Base-by-base conservation (phyloP, 2,888 invertebrate species). In the Drosophila quinaria region DNA sequence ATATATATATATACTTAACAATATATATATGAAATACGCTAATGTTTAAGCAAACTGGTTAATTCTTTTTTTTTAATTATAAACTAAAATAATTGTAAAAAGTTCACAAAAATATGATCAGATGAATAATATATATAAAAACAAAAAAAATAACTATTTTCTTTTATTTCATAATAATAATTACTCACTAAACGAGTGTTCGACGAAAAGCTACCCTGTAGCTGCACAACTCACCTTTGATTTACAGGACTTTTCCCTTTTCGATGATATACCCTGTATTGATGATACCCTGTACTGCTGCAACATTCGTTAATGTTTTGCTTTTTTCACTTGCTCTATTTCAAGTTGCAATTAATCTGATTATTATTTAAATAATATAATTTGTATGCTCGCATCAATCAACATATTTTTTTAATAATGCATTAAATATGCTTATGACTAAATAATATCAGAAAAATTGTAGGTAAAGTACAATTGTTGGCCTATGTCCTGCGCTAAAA, bases 61-160 rank as follows among this genome's bases (percentile, higher is more conserved):
- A 86, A 87, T 84, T 84, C 84, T 83, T 86, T 88, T 86, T 84
- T 84, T 85, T 84, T 81, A 81, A 80, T 83, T 80, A 80, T 87
- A 78, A 84, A 74, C 73, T 80, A 87, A 87, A 87, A 82, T 87
- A 88, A 86, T 83, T 87, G 88, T 87, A 87, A 84, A 87, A 88
- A 86, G 88, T 86, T 88, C 74, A 88, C 80, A 89, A 86, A 86
- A 84, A 82, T 87, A 87, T 83, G 84, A 87, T 89, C 85, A 87
- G 82, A 89, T 87, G 83, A 87, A 87, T 87, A 87, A 81, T 87
- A 87, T 87, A 87, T 87, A 84, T 81, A 88, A 58, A 87, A 62
- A 71, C 70, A 78, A 70, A 67, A 64, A 72, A 39, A 33, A 61
- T 33, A 13, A 4, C 9, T 1, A 25, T 47, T 58, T 35, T 47